Percentiles rank a stretch among this genome's conserved stretches.
These are phyloP conservation scores for Zosterops hypoxanthus DNA, from an alignment of 2,113 vertebrate species.

Conservation along the genomic window DNA sequence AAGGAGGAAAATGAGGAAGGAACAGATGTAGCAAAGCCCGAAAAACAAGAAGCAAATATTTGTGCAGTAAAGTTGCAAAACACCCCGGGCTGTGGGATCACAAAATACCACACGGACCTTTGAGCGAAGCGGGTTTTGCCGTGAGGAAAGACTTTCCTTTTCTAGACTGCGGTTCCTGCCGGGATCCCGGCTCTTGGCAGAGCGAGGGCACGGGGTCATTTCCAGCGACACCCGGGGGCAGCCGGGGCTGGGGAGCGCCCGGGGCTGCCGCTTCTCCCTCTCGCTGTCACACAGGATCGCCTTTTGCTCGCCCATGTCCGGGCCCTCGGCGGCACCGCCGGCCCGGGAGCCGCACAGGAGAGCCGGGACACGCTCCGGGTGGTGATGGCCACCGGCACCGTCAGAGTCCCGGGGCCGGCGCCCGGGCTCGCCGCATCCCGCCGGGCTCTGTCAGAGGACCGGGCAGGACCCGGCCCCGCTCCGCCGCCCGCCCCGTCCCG, in stretches of 20 bases:
- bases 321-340: neutral
- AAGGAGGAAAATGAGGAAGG: neutral
- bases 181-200: neutral
- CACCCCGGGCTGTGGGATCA: neutral
- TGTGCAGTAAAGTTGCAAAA: conserved; percentile 1
- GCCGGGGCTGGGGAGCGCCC: neutral
- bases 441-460: too few relatives aligned
- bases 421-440: too few relatives aligned
- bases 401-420: too few relatives aligned
- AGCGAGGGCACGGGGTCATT: neutral
- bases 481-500: too few relatives aligned
- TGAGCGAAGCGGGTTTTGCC: neutral
- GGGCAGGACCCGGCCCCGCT: too few relatives aligned
- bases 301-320: accelerated
- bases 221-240: neutral
- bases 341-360: neutral
- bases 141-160: neutral
- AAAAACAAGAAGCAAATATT: neutral
- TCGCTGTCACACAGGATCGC: accelerated
- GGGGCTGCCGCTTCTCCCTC: neutral
- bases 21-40: neutral
- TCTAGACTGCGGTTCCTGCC: neutral
- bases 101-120: neutral
- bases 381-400: neutral
- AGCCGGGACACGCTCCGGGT: neutral